phyloP scores from a whole-genome alignment of 2,888 invertebrate genomes.

The Masnerella sp. region DNA sequence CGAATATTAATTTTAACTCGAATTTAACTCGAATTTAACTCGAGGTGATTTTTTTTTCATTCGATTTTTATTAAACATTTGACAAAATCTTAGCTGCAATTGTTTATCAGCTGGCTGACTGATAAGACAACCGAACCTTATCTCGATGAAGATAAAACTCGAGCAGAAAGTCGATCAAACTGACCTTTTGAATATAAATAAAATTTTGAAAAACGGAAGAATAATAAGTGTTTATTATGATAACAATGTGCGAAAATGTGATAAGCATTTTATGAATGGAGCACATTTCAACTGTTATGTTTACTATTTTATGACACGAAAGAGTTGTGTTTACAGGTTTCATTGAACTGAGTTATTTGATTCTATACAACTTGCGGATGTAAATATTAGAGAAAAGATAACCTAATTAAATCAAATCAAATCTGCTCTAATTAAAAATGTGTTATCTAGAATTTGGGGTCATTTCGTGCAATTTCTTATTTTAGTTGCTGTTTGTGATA shows the following conservation, averaged over 20 bases:
- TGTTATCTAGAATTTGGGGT: too few species aligned
- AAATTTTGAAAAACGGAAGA: constrained; percentile 14
- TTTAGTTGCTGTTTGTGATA: too few species aligned
- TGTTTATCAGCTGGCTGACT: constrained; percentile 31
- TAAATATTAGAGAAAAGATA: too few species aligned
- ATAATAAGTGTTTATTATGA: constrained; percentile 16
- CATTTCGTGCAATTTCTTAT: too few species aligned
- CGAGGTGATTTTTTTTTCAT: not conserved
- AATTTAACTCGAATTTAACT: not conserved
- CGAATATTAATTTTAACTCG: too few species aligned
- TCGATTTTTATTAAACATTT: not conserved
- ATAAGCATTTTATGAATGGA: constrained; percentile 20
- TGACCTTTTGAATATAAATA: constrained; percentile 19
- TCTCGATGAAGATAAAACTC: constrained; percentile 18
- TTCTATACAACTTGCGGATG: too few species aligned
- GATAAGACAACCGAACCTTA: constrained; percentile 32
- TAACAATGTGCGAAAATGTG: constrained; percentile 15
- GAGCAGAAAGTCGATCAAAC: constrained; percentile 6
- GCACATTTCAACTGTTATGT: constrained; percentile 6
- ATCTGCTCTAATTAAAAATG: too few species aligned
- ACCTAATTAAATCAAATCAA: too few species aligned
- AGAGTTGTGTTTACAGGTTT: constrained; percentile 21
- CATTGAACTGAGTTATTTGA: too few species aligned
- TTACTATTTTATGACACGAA: not conserved
- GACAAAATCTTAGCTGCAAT: not conserved